Evolutionary conservation across 1,140 invertebrate species (phyloP).

Genomic region (Idris sp.): DNA sequence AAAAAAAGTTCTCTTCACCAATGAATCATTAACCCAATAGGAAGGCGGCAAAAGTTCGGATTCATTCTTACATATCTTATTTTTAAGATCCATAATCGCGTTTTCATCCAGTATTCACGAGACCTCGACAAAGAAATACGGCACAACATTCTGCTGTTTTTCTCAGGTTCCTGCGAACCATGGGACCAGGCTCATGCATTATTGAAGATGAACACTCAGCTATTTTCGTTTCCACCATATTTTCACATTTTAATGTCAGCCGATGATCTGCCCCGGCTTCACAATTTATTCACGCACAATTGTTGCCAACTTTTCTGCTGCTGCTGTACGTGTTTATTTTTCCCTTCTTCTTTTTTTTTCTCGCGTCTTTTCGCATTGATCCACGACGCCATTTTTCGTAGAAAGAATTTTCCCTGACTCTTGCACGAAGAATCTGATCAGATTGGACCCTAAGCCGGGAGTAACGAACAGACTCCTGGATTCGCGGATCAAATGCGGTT

Average conservation of each 20-base stretch:
- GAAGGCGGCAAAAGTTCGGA: conserved; percentile 14
- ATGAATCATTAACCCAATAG: background rate
- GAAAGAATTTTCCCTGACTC: conserved; percentile 11
- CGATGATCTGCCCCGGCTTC: conserved; percentile 5
- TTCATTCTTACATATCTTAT: conserved; percentile 14
- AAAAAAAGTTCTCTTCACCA: no score
- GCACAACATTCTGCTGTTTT: conserved; percentile 19
- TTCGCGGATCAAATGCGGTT: conserved; percentile 52
- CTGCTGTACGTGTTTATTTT: conserved; percentile 11
- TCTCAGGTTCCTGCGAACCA: conserved; percentile 27
- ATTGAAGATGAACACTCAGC: conserved; percentile 48
- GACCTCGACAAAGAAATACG: conserved; percentile 29
- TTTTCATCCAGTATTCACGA: conserved; percentile 46
- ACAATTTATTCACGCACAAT: background rate
- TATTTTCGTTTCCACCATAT: conserved; percentile 49
- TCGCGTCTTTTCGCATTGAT: background rate
- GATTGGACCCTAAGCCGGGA: conserved; percentile 24
- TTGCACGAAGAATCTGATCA: conserved; percentile 35
- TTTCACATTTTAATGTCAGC: conserved; percentile 51
- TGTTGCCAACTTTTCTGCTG: background rate
- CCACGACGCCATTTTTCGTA: conserved; percentile 17
- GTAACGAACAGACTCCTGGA: conserved; percentile 49
- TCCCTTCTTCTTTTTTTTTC: background rate
- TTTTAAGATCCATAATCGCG: conserved; percentile 39
- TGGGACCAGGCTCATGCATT: conserved; percentile 44